phyloP scores from a whole-genome alignment of 2,113 vertebrate species.

The Capreolus pygargus region DNA sequence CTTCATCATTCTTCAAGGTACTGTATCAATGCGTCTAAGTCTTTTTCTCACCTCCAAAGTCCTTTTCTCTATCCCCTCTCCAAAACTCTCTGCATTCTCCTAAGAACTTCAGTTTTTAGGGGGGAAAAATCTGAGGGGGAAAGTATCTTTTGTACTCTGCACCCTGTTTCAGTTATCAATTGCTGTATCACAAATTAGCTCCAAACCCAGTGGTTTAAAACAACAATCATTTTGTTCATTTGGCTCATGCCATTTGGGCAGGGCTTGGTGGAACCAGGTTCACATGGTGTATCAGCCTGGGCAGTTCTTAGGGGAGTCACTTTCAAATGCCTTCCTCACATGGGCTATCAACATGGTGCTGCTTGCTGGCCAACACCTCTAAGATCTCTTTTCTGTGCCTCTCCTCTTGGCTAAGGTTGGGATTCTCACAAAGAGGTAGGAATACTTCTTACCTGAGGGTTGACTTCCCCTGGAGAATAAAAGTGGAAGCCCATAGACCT shows the following conservation, averaged over 20 bases:
- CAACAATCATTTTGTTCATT: neutral
- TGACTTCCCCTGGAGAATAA: neutral
- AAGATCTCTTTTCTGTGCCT: neutral
- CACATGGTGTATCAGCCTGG: neutral
- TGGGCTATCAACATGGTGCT: neutral
- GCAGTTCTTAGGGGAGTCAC: neutral
- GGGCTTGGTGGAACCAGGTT: neutral
- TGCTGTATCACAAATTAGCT: neutral
- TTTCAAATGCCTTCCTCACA: neutral
- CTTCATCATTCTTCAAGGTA: neutral
- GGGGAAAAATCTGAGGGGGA: neutral
- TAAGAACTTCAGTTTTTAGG: neutral
- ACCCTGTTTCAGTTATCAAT: neutral
- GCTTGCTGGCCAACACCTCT: neutral
- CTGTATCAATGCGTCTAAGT: neutral
- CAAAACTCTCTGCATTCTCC: neutral
- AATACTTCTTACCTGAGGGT: neutral
- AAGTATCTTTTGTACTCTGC: neutral
- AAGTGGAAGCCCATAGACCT: neutral
- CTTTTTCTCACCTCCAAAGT: neutral
- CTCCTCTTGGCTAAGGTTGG: neutral
- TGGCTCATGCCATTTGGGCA: neutral
- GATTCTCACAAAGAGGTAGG: neutral
- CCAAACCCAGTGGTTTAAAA: neutral
- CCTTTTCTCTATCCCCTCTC: neutral